Evolutionary conservation across 2,888 invertebrate genomes (phyloP), one percentile per base, ranked within the genome.

Genomic region (Drosophila anceps): DNA sequence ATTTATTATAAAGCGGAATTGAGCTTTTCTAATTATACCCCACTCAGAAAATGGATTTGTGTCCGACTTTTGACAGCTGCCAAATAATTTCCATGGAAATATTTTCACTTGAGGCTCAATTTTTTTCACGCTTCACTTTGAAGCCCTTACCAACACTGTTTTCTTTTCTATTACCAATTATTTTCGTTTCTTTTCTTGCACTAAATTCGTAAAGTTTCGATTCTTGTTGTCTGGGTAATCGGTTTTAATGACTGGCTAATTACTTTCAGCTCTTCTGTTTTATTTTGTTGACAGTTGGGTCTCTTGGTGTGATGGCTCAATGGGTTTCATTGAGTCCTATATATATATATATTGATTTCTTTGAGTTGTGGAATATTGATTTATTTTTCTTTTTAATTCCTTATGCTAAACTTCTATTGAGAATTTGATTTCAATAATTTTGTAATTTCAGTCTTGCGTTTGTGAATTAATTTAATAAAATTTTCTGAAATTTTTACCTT

Each of bases 131-230:
- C 41, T 41, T 29, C 6, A 15, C 15, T 31, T 31, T 41, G 41
- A 20, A 29, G 8, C 33, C 2, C n/a, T 24, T 24, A 33, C 1
- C n/a, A 35, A 13, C 29, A 20, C 31, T 58, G 43, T 24, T 29
- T 51, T 27, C 31, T 73, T 79, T 79, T 79, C 58, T 77, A 77
- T 78, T 87, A 76, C 39, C 69, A 75, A 82, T 79, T 86, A 73
- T 65, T 71, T 69, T 67, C 59, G 12, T 66, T 44, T 24, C 44
- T 0, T 1, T 20, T 46, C 15, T 43, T 13, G 20, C 46, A 24
- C n/a, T 12, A 8, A 43, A 31, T 51, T 60, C 59, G 35, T 12
- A 13, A 10, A 55, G 4, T 29, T 43, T 29, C 35, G n/a, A n/a
- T 48, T 35, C 12, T 27, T 15, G 44, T 58, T 54, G 50, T 20